Evolutionary conservation across 1,140 invertebrate species (phyloP), one percentile per base, ranked within the genome.

Genomic region (Potamilus streckersoni): DNA sequence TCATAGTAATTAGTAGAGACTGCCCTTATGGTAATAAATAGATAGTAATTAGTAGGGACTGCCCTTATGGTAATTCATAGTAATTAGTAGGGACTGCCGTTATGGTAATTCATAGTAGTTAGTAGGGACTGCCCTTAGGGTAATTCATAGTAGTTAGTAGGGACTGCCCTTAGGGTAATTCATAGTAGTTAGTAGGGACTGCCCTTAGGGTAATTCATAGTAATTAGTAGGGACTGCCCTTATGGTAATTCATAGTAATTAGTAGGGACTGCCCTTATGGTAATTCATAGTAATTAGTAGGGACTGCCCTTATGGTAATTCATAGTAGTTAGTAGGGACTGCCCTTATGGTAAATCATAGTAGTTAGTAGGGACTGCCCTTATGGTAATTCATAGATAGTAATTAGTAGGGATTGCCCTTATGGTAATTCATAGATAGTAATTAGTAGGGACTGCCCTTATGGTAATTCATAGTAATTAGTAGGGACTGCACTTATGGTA

Each of bases 401-500:
- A n/a, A n/a, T n/a, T n/a, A n/a, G n/a, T n/a, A 68, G 84, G 87
- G 73, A 89, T 86, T 57, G 88, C 84, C 16, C 83, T 89, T 38
- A 88, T 88, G 87, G 88, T 89, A 73, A 49, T 11, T 11, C 38
- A 49, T 11, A n/a, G n/a, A n/a, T n/a, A n/a, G n/a, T n/a, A n/a
- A n/a, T n/a, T n/a, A n/a, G n/a, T n/a, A 68, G 84, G 87, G 73
- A 89, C 87, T 57, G 88, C 84, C 16, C 83, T 89, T 38, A 88
- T 88, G 87, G 88, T 89, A 73, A 49, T 11, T 11, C 38, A 49
- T 11, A n/a, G n/a, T n/a, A n/a, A n/a, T n/a, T n/a, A n/a, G n/a
- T n/a, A 68, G 84, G 87, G 73, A 89, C 87, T 57, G 88, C 84
- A 14, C 83, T 89, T 38, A 88, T 88, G 87, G 88, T 89, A 73